Conservation (phyloP, 2,113 vertebrate genomes). For the Tricholaema leucomelas region DNA sequence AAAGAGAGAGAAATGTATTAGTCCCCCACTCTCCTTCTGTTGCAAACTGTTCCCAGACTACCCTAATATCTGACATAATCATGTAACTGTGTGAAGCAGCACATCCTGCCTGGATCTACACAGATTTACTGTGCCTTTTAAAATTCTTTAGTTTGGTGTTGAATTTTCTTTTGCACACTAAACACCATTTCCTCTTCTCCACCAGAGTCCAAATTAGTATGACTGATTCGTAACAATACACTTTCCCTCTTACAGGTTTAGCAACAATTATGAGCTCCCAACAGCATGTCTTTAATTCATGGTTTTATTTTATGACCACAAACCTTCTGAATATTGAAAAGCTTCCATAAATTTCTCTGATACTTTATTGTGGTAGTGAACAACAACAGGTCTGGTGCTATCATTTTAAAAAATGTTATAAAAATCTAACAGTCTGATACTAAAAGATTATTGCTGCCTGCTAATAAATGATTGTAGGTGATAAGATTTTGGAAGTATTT, state of each 20-base stretch:
- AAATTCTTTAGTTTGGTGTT: neutral
- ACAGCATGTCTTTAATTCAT: neutral
- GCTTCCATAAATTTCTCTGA: constrained; percentile 29
- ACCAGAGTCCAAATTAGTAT: neutral
- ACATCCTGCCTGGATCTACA: neutral
- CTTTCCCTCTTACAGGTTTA: neutral
- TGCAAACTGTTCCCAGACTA: neutral
- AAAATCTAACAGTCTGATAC: constrained; percentile 39
- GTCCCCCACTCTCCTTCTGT: neutral
- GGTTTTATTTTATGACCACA: constrained; percentile 28
- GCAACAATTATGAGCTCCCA: constrained; percentile 29
- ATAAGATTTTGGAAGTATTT: constrained; percentile 38
- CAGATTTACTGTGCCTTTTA: neutral
- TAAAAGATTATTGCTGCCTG: constrained; percentile 46
- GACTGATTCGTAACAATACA: neutral
- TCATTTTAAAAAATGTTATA: constrained; percentile 42
- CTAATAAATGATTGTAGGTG: constrained; percentile 39
- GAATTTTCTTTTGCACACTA: neutral
- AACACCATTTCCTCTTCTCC: neutral
- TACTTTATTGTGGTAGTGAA: constrained; percentile 33
- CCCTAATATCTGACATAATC: neutral
- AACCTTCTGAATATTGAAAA: constrained; percentile 31
- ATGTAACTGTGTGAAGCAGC: neutral
- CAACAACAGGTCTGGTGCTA: constrained; percentile 17
- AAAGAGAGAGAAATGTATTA: neutral